Base-by-base conservation (phyloP, 2,888 invertebrate species). In the Calameuta filiformis region DNA sequence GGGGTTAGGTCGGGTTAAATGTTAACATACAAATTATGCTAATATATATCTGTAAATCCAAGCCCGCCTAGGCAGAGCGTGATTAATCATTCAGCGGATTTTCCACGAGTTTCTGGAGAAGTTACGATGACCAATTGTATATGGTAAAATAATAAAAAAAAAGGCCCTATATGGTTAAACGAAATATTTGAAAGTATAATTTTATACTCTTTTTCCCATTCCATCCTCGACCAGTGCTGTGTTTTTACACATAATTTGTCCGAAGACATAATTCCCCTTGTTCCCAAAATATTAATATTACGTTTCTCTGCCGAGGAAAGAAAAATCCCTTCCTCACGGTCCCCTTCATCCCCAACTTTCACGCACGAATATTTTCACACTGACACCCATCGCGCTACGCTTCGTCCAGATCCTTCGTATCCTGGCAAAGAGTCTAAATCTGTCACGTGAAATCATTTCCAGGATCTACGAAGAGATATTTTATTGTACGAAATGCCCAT, bases 1-100 rank as follows among this genome's bases (percentile, higher is more conserved):
- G 23, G 9, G 56, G 23, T 56, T 56, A 56, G 56, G 23, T 23
- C 56, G 56, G 56, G 56, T 56, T 23, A 56, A 56, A 56, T 56
- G 89, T 89, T 88, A 89, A 89, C 89, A 89, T 83, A 85, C 86
- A 85, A 90, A 89, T 89, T 89, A 89, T 89, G 88, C 81, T 86
- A 89, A 88, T 31, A 33, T 33, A 33, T 71, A 34, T 71, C 71
- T 33, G 34, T 71, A 34, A 34, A 31, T 71, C 34, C 71, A 34
- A 12, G 33, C 56, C 71, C 34, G 71, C 71, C 71, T 31, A 71
- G 31, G 33, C 71, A 71, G 71, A 12, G 71, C 71, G 33, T 30
- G 76, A 88, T 88, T 87, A 88, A 87, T 89, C 89, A 88, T 89
- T 86, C 84, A 31, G 31, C 71, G 71, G 12, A 71, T 71, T 71